Percentiles rank a stretch among this genome's conserved stretches.
These are phyloP conservation scores for Pogonomyrmex californicus DNA, from an alignment of 1,140 invertebrate species.

Conservation along the genomic window DNA sequence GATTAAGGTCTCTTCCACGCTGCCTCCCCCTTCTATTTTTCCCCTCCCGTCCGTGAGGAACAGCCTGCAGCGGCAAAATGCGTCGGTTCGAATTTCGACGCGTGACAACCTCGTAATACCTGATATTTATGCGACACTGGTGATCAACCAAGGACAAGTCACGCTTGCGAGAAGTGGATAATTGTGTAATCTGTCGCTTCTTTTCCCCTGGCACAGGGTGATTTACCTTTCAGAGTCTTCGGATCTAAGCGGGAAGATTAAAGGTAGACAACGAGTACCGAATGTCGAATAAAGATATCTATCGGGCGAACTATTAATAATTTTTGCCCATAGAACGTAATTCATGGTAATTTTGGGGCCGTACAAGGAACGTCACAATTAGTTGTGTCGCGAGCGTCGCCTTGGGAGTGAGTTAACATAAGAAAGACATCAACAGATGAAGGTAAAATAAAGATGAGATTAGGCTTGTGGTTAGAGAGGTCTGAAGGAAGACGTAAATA, in stretches of 20 bases:
- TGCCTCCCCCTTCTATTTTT: slow-evolving; percentile 25
- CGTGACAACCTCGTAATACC: slow-evolving; percentile 66
- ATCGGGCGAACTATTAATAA: slow-evolving; percentile 6
- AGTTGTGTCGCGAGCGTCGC: slow-evolving; percentile 32
- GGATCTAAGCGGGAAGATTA: slow-evolving; percentile 2
- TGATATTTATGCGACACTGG: slow-evolving; percentile 57
- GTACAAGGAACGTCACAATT: slow-evolving; percentile 36
- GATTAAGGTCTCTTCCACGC: slow-evolving; percentile 74
- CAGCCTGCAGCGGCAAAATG: slow-evolving; percentile 46
- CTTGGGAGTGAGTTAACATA: slow-evolving; percentile 46
- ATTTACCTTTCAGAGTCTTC: not conserved
- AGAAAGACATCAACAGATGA: slow-evolving; percentile 46
- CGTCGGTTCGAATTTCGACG: slow-evolving; percentile 48
- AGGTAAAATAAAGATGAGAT: slow-evolving; percentile 71
- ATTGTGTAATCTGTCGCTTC: slow-evolving; percentile 33
- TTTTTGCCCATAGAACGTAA: slow-evolving; percentile 3
- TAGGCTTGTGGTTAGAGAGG: slow-evolving; percentile 68
- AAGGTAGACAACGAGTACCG: not conserved
- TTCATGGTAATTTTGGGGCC: slow-evolving; percentile 35
- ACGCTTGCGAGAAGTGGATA: slow-evolving; percentile 49
- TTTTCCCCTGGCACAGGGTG: not conserved
- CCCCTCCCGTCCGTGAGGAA: slow-evolving; percentile 11
- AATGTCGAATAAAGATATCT: slow-evolving; percentile 21
- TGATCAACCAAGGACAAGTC: slow-evolving; percentile 54
- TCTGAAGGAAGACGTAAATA: slow-evolving; percentile 66